phyloP scores from a whole-genome alignment of 2,888 invertebrate species.

The Glyphotaelius pellucidus region DNA sequence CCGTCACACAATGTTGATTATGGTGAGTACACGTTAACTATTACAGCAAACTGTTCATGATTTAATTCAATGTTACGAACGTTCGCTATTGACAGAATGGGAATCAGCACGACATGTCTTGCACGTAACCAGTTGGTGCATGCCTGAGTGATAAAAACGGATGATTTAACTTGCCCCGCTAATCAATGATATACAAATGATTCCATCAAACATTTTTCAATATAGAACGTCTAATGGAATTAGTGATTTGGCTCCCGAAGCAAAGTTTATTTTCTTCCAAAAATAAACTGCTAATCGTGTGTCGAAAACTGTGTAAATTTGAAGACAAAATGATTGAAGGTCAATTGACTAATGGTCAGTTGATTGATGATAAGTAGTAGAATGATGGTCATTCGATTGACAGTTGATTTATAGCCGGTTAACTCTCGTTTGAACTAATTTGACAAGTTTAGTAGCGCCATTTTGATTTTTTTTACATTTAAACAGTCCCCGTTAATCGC shows the following conservation, averaged over 20 bases:
- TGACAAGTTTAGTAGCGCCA: too few species aligned
- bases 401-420: too few species aligned
- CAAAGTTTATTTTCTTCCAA: neutral
- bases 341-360: neutral
- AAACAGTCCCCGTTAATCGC: too few species aligned
- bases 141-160: neutral
- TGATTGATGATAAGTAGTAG: neutral
- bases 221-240: neutral
- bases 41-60: neutral
- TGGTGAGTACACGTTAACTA: neutral
- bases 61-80: neutral
- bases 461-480: too few species aligned
- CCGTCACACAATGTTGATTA: neutral
- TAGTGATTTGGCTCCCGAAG: neutral
- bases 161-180: neutral
- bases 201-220: neutral
- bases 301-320: neutral
- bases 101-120: neutral
- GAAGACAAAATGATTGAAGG: neutral
- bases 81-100: neutral
- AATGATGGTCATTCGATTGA: too few species aligned
- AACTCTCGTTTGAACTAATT: too few species aligned
- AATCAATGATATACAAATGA: neutral
- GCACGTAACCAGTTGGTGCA: neutral
- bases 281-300: neutral